phyloP scores from a whole-genome alignment of 2,113 vertebrate species.

The Engystomops pustulosus region DNA sequence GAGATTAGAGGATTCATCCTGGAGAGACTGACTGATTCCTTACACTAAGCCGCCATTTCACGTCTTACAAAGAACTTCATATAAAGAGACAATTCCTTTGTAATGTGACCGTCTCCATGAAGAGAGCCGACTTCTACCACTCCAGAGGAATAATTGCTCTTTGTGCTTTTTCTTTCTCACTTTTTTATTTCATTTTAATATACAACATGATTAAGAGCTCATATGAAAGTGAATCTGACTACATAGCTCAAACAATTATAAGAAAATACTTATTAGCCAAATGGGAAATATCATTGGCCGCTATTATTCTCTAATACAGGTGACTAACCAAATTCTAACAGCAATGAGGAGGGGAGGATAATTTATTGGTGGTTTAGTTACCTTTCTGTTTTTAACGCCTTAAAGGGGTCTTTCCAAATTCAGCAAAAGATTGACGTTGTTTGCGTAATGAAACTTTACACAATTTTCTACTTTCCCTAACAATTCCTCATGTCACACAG shows the following conservation, averaged over 20 bases:
- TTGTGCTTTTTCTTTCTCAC: neutral
- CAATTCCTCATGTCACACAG: too few relatives aligned
- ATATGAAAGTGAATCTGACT: conserved; percentile 11
- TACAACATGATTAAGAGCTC: conserved; percentile 34
- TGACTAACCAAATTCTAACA: too few relatives aligned
- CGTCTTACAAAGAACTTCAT: conserved; percentile 33
- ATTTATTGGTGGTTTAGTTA: too few relatives aligned
- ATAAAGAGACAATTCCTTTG: conserved; percentile 42
- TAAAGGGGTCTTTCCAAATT: too few relatives aligned
- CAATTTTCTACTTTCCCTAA: too few relatives aligned
- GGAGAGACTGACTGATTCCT: conserved; percentile 47
- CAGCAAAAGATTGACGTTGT: too few relatives aligned
- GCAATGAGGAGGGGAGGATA: too few relatives aligned
- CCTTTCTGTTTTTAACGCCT: too few relatives aligned
- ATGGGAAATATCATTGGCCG: neutral
- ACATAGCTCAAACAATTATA: neutral
- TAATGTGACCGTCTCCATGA: conserved; percentile 40
- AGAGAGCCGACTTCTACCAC: conserved; percentile 25
- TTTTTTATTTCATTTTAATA: conserved; percentile 12
- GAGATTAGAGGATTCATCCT: conserved; percentile 55
- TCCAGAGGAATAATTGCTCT: conserved; percentile 27
- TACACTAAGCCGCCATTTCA: conserved; percentile 40
- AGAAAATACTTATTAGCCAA: conserved; percentile 5
- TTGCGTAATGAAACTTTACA: too few relatives aligned
- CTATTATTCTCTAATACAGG: neutral